phyloP scores from a whole-genome alignment of 2,113 vertebrate species.

The Menidia beryllina region DNA sequence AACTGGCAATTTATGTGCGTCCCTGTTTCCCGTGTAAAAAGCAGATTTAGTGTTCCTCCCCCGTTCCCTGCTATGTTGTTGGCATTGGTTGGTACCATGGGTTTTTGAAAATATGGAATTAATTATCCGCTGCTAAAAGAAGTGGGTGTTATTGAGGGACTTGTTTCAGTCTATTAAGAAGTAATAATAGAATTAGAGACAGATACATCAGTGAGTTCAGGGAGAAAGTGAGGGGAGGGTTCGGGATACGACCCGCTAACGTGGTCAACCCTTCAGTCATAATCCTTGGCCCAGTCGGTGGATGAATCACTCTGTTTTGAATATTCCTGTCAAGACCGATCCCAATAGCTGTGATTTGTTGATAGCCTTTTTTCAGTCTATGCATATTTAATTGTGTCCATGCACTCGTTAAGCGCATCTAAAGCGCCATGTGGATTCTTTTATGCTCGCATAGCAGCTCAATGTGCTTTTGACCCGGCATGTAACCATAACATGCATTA shows the following conservation, averaged over 20 bases:
- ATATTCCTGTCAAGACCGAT: conserved; percentile 46
- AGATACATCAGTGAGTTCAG: conserved; percentile 51
- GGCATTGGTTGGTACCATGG: conserved; percentile 55
- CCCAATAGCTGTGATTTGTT: conserved; percentile 41
- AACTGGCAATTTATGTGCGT: conserved; percentile 49
- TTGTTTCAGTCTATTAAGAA: conserved; percentile 69
- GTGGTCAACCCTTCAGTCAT: conserved; percentile 48
- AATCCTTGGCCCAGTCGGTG: conserved; percentile 35
- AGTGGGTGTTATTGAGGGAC: conserved; percentile 60
- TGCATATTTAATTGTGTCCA: conserved; percentile 45
- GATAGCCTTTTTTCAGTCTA: conserved; percentile 25
- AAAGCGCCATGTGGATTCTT: background rate
- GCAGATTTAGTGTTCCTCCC: conserved; percentile 44
- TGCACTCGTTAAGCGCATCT: background rate
- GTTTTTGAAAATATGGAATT: conserved; percentile 61
- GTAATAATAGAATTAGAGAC: conserved; percentile 68
- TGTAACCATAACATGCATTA: conserved; percentile 13
- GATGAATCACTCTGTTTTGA: conserved; percentile 58
- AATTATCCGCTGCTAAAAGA: conserved; percentile 68
- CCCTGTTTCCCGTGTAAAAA: conserved; percentile 57
- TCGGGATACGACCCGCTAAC: conserved; percentile 44
- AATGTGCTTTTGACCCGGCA: background rate
- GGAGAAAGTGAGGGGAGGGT: conserved; percentile 7
- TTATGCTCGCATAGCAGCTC: background rate
- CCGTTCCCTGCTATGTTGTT: conserved; percentile 40